These are phyloP conservation scores for Petromus typicus DNA, from an alignment of 2,113 vertebrate genomes.

Conservation along the genomic window DNA sequence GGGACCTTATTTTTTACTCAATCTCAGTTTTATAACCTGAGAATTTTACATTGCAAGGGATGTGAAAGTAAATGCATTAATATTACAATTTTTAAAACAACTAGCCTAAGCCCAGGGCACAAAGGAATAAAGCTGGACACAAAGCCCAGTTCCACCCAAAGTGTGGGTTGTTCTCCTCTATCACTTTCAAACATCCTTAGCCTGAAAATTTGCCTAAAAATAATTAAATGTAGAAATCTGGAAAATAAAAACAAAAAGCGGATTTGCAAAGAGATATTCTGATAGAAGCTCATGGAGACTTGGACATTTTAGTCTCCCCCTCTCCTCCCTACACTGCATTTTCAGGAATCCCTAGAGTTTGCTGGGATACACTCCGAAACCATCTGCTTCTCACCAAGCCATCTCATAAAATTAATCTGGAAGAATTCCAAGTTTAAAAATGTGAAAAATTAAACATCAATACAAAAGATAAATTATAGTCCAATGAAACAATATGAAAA, in stretches of 20 bases:
- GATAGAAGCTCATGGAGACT: neutral
- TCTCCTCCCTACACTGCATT: neutral
- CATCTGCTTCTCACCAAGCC: conserved; percentile 28
- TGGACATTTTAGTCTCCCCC: neutral
- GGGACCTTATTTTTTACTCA: neutral
- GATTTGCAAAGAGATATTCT: neutral
- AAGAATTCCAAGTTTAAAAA: conserved; percentile 54
- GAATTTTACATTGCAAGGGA: neutral
- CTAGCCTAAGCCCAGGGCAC: neutral
- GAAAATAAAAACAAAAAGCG: neutral
- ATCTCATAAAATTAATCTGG: conserved; percentile 66
- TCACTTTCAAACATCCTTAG: neutral
- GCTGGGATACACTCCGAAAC: neutral
- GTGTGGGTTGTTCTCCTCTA: neutral
- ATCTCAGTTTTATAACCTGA: neutral
- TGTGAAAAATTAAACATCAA: conserved; percentile 65
- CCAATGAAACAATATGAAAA: conserved; percentile 54
- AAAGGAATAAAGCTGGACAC: neutral
- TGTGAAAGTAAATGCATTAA: neutral
- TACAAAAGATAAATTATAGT: conserved; percentile 62
- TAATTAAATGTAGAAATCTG: neutral
- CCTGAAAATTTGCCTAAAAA: conserved; percentile 15
- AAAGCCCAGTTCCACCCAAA: neutral
- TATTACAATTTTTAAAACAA: neutral
- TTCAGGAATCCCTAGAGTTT: conserved; percentile 52